These are phyloP conservation scores for Abrostola tripartita DNA, from an alignment of 2,888 invertebrate genomes.

Conservation along the genomic window DNA sequence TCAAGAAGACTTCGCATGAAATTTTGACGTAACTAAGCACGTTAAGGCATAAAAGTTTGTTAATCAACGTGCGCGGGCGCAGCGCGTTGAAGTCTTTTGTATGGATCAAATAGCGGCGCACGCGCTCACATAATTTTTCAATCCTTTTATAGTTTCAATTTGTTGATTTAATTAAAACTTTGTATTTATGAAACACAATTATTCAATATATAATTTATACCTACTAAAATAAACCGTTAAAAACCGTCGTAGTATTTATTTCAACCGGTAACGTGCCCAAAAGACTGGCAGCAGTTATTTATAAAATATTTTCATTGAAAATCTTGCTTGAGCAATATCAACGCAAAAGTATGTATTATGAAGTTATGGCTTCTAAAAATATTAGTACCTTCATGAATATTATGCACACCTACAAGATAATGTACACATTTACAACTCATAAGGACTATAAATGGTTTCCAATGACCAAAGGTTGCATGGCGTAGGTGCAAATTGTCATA, in stretches of 20 bases:
- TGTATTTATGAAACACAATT: too few species aligned
- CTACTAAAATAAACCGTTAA: too few species aligned
- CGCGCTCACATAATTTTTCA: slow-evolving; percentile 42
- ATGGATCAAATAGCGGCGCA: slow-evolving; percentile 47
- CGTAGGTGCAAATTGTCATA: slow-evolving; percentile 41
- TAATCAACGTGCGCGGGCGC: slow-evolving; percentile 50
- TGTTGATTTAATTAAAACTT: not conserved
- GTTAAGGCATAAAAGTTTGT: slow-evolving; percentile 23
- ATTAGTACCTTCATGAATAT: not conserved
- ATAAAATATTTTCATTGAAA: not conserved
- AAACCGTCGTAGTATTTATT: not conserved
- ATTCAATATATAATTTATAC: too few species aligned
- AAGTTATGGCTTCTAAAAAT: too few species aligned
- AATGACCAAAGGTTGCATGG: slow-evolving; percentile 9
- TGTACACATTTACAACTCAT: slow-evolving; percentile 7
- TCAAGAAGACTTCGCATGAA: slow-evolving; percentile 16
- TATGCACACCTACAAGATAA: slow-evolving; percentile 7
- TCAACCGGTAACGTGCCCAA: not conserved
- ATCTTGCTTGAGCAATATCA: not conserved
- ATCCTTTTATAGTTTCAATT: slow-evolving; percentile 1
- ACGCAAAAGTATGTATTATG: not conserved
- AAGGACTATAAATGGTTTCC: slow-evolving; percentile 21
- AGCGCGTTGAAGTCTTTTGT: slow-evolving; percentile 78
- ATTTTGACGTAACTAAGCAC: slow-evolving; percentile 14
- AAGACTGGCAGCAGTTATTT: too few species aligned